These are phyloP conservation scores for Iguana delicatissima DNA, from an alignment of 2,797 vertebrate species.

Conservation along the genomic window DNA sequence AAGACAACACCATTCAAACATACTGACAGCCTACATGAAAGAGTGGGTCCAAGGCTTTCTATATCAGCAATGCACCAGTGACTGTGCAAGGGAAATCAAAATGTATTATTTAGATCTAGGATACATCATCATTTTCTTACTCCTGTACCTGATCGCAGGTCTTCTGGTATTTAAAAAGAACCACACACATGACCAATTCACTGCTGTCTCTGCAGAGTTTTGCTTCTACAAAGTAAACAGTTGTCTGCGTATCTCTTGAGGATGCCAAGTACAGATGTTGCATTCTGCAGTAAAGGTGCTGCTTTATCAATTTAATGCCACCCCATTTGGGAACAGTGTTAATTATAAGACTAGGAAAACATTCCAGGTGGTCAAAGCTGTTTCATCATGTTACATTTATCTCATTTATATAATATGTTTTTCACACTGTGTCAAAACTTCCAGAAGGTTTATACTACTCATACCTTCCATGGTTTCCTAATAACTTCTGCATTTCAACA, in stretches of 20 bases:
- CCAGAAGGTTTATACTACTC: not conserved
- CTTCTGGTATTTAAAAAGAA: conserved; percentile 19
- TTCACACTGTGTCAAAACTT: conserved; percentile 2
- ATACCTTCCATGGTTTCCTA: not conserved
- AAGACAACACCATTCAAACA: not conserved
- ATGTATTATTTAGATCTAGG: not conserved
- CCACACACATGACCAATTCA: not conserved
- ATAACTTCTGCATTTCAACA: not conserved
- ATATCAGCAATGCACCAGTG: not conserved
- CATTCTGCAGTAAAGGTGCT: conserved; percentile 30
- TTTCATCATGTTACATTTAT: conserved; percentile 50
- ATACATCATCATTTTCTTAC: not conserved
- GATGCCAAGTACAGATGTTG: conserved; percentile 56
- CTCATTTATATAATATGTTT: conserved; percentile 37
- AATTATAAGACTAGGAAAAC: conserved; percentile 68
- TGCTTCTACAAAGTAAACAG: conserved; percentile 37
- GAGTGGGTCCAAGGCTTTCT: not conserved
- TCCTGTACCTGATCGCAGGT: not conserved
- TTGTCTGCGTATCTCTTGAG: conserved; percentile 21
- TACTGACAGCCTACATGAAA: not conserved
- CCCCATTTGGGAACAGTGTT: conserved; percentile 56
- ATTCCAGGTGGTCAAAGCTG: conserved; percentile 35
- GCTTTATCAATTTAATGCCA: conserved; percentile 50
- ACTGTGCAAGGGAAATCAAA: not conserved
- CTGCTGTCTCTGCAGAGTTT: conserved; percentile 7